phyloP scores from a whole-genome alignment of 2,797 vertebrate species.

The Muscicapa striata region DNA sequence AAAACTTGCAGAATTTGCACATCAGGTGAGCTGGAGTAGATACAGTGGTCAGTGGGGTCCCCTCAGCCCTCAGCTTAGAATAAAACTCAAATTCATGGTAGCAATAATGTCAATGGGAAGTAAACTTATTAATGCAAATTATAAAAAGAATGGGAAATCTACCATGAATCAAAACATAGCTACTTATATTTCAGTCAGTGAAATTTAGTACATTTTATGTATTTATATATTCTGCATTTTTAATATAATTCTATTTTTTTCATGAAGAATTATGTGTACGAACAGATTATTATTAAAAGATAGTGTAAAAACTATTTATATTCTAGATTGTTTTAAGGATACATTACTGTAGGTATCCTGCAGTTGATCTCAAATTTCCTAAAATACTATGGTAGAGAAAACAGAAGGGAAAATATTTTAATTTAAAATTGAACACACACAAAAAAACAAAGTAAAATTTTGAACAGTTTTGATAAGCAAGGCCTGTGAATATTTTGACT shows the following conservation, averaged over 20 bases:
- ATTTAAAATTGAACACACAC: background rate
- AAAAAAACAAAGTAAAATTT: background rate
- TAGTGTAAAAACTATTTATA: background rate
- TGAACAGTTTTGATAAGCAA: background rate
- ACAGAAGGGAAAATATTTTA: background rate
- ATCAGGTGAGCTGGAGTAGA: background rate
- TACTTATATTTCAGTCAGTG: background rate
- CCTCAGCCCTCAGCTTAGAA: background rate
- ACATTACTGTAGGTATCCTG: background rate
- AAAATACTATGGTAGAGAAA: background rate
- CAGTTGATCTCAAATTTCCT: background rate
- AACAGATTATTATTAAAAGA: background rate
- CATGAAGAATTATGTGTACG: background rate
- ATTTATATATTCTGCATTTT: background rate
- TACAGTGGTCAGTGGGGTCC: background rate
- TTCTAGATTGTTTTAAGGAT: background rate
- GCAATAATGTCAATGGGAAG: background rate
- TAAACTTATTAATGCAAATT: background rate
- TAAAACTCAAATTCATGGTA: background rate
- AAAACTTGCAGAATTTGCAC: background rate
- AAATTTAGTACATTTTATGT: background rate
- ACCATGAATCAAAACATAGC: background rate
- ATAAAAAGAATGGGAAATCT: background rate
- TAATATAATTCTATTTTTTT: background rate
- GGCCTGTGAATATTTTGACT: background rate